Evolutionary conservation across 2,797 vertebrate species (phyloP), one percentile per base, ranked within the genome.

Genomic region (Sus cebifrons): DNA sequence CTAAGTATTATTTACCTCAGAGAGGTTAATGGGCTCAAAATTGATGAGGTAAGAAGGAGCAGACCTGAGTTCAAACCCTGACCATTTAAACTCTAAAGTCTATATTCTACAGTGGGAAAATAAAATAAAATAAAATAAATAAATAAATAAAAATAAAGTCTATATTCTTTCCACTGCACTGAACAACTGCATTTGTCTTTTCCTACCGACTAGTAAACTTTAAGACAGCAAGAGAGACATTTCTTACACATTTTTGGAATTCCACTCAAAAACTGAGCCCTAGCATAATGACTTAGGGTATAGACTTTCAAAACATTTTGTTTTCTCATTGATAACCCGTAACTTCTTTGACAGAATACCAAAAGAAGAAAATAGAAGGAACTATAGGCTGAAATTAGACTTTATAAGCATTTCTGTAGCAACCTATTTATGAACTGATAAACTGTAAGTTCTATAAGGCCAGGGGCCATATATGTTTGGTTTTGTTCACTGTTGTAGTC

Each of bases 341-440:
- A 17, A 4, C 29, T 91, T 68, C 49, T 25, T 86, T 89, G 64
- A 77, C 36, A 94, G 56, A 90, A 71, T 62, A 27, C 27, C n/a
- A 64, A 92, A 29, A 92, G 86, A 92, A 11, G 3, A 74, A 94
- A 93, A 44, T 12, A 67, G 44, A 79, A 92, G 18, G 17, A 92
- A 75, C 52, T 88, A 65, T 71, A 83, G 17, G 67, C 16, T 91
- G 56, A 94, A 86, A 40, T 16, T 70, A 27, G 78, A 40, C 17
- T 83, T 60, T 94, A 11, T 70, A 75, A 86, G 44, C 85, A 81
- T 86, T 85, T 90, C 15, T 91, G 25, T 29, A 95, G 29, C 23
- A 87, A 84, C 36, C 36, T 36, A 36, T 49, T 87, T 83, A 86
- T 65, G 77, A 83, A 84, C 62, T 36, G 60, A 73, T 85, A 92